phyloP scores from a whole-genome alignment of 2,797 vertebrate genomes.

The Molossus alvarezi region DNA sequence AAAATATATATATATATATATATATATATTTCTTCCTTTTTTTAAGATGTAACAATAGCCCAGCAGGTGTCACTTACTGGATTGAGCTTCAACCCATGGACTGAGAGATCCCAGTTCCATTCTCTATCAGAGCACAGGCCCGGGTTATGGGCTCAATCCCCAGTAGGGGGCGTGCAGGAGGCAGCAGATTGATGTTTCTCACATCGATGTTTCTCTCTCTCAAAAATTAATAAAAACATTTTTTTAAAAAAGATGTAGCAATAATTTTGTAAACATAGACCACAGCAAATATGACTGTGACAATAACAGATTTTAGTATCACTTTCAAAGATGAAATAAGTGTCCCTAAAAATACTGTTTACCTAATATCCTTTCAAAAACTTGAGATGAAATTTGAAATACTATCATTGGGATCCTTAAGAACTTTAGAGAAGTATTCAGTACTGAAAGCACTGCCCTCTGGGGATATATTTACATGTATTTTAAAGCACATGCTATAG shows the following conservation, averaged over 20 bases:
- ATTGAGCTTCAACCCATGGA: too few relatives aligned
- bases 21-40: not conserved
- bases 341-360: slow-evolving; percentile 48
- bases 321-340: slow-evolving; percentile 33
- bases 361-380: slow-evolving; percentile 29
- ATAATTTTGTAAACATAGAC: not conserved
- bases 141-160: too few relatives aligned
- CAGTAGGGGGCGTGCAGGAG: too few relatives aligned
- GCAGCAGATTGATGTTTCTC: too few relatives aligned
- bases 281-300: not conserved
- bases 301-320: slow-evolving; percentile 41
- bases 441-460: not conserved
- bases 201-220: too few relatives aligned
- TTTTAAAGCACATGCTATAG: slow-evolving; percentile 40
- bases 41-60: not conserved
- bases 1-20: too few relatives aligned
- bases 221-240: too few relatives aligned
- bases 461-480: not conserved
- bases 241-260: not conserved
- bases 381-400: slow-evolving; percentile 62
- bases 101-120: too few relatives aligned
- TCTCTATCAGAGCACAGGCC: too few relatives aligned
- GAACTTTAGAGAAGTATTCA: slow-evolving; percentile 40
- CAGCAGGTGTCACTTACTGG: too few relatives aligned
- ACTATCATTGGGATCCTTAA: not conserved